These are phyloP conservation scores for Manis crassicaudata DNA, from an alignment of 2,797 vertebrate genomes.

Conservation along the genomic window DNA sequence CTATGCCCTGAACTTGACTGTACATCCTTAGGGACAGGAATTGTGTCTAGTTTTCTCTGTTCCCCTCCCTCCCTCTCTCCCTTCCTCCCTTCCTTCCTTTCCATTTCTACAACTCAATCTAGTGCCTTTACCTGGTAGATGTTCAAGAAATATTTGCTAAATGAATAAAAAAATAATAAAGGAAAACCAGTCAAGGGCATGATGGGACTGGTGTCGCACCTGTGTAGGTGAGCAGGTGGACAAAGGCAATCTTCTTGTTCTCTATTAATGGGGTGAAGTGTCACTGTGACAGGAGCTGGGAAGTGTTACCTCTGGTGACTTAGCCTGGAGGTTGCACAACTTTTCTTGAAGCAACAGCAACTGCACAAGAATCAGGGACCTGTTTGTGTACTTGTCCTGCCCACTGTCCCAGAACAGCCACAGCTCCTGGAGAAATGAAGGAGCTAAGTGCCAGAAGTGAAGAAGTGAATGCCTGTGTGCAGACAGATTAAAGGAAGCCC, in stretches of 20 bases:
- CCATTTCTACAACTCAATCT: background rate
- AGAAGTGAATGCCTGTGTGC: background rate
- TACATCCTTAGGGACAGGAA: background rate
- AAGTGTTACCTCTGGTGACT: background rate
- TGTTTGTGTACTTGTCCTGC: background rate
- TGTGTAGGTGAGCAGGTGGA: too few relatives aligned
- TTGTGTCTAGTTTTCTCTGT: background rate
- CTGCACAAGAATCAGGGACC: background rate
- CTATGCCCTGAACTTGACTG: background rate
- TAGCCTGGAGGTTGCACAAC: background rate
- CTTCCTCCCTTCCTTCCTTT: background rate
- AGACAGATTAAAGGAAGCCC: background rate
- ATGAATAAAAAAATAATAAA: background rate
- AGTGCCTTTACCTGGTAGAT: background rate
- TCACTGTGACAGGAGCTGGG: background rate
- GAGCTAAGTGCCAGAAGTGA: background rate
- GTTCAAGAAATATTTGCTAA: background rate
- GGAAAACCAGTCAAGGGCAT: background rate
- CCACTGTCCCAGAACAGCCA: too few relatives aligned
- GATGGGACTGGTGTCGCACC: rapidly evolving
- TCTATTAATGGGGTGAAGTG: background rate
- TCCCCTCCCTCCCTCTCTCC: rapidly evolving
- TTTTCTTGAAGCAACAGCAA: background rate
- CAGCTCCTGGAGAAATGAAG: too few relatives aligned
- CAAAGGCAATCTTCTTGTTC: background rate